Conservation (phyloP, 2,797 vertebrate genomes). For the Phaenicophaeus curvirostris region DNA sequence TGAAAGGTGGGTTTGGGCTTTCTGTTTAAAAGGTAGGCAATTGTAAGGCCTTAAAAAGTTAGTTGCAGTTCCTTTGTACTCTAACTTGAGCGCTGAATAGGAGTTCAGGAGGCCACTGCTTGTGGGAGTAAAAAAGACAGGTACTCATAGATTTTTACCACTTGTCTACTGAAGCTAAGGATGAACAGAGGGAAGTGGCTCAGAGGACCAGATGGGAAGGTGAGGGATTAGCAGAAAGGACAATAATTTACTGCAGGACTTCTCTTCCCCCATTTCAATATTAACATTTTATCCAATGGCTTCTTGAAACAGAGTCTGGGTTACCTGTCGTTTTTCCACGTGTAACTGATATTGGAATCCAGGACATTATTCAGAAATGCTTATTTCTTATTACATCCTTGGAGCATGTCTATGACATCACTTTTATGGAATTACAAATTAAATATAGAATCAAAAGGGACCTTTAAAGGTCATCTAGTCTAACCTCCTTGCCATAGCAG, state of each 20-base stretch:
- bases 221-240: background rate
- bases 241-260: background rate
- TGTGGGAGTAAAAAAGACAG: background rate
- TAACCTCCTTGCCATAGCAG: accelerated
- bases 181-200: background rate
- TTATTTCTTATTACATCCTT: background rate
- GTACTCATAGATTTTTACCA: background rate
- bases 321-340: background rate
- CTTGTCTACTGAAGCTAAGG: background rate
- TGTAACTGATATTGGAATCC: background rate
- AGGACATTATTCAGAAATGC: background rate
- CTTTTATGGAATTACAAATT: background rate
- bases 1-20: background rate
- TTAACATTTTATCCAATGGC: background rate
- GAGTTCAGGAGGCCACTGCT: background rate
- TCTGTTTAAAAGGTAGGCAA: background rate
- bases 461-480: background rate
- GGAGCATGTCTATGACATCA: background rate
- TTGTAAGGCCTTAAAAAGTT: background rate
- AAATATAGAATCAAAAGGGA: background rate
- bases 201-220: background rate
- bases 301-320: background rate
- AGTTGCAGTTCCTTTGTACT: background rate
- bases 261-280: background rate
- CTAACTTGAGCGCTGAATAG: background rate